Conservation (phyloP, 1,140 invertebrate genomes). For the Trichonephila inaurata region DNA sequence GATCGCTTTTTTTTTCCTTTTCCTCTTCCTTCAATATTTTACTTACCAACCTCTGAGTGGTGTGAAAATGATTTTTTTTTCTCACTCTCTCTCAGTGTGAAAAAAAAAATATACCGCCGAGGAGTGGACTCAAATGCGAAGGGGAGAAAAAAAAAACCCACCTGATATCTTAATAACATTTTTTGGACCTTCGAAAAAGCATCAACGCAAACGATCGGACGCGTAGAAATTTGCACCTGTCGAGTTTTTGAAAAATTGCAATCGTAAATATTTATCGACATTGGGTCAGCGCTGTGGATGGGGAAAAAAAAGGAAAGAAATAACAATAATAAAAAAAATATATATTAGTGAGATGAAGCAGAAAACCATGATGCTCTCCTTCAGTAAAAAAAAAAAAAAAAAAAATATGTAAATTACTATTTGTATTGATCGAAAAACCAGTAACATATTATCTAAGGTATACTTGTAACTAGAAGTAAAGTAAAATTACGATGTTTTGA, state of each 20-base stretch:
- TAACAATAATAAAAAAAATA: background rate
- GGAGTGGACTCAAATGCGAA: slow-evolving; percentile 39
- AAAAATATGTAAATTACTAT: slow-evolving; percentile 62
- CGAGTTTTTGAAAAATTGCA: slow-evolving; percentile 59
- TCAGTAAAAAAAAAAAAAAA: slow-evolving; percentile 35
- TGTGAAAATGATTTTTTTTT: slow-evolving; percentile 52
- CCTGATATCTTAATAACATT: slow-evolving; percentile 73
- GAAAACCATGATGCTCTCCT: background rate
- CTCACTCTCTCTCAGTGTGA: no score
- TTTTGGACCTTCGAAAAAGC: slow-evolving; percentile 55
- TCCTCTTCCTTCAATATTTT: background rate
- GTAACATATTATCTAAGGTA: background rate
- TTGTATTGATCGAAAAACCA: slow-evolving; percentile 62
- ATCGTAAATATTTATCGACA: slow-evolving; percentile 75
- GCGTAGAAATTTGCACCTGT: slow-evolving; percentile 71
- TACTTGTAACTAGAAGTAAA: slow-evolving; percentile 37
- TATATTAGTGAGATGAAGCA: background rate
- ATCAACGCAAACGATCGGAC: slow-evolving; percentile 58
- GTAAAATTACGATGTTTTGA: slow-evolving; percentile 54
- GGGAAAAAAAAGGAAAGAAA: background rate
- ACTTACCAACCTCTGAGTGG: slow-evolving; percentile 6
- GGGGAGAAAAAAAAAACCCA: slow-evolving; percentile 18
- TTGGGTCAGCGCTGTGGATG: background rate
- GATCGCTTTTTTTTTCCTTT: slow-evolving; percentile 27
- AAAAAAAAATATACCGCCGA: slow-evolving; percentile 1